Evolutionary conservation across 2,888 invertebrate genomes (phyloP).

Genomic region (Clusia tigrina): DNA sequence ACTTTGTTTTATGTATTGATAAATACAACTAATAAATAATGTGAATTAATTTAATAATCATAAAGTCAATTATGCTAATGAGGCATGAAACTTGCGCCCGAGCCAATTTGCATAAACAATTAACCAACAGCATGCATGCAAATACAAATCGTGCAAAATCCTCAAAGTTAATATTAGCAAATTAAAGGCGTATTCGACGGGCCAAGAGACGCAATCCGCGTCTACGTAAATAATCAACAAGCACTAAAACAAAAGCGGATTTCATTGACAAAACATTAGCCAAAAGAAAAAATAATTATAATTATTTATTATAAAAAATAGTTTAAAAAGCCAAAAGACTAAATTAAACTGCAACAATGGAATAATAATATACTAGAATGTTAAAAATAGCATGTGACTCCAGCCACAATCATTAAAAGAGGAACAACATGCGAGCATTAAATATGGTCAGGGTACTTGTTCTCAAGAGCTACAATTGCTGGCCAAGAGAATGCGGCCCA

Average conservation of each 20-base stretch:
- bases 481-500: slow-evolving; percentile 53
- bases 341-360: background rate
- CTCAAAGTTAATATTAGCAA: slow-evolving; percentile 24
- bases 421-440: slow-evolving; percentile 19
- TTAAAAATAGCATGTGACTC: background rate
- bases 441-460: background rate
- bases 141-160: slow-evolving; percentile 51
- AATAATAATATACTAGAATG: too few relatives aligned
- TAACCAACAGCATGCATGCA: slow-evolving; percentile 43
- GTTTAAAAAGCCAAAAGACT: background rate
- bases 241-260: slow-evolving; percentile 2
- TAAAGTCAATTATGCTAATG: slow-evolving; percentile 39
- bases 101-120: slow-evolving; percentile 50
- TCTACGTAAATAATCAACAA: background rate
- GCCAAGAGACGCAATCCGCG: background rate
- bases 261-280: background rate
- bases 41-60: slow-evolving; percentile 28
- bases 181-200: slow-evolving; percentile 22
- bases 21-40: too few relatives aligned
- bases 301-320: background rate
- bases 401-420: slow-evolving; percentile 7
- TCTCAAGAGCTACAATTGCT: slow-evolving; percentile 26
- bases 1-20: too few relatives aligned
- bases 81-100: slow-evolving; percentile 8
- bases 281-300: background rate